Base-by-base conservation (phyloP, 2,797 vertebrate genomes). In the Sebastiscus tertius region DNA sequence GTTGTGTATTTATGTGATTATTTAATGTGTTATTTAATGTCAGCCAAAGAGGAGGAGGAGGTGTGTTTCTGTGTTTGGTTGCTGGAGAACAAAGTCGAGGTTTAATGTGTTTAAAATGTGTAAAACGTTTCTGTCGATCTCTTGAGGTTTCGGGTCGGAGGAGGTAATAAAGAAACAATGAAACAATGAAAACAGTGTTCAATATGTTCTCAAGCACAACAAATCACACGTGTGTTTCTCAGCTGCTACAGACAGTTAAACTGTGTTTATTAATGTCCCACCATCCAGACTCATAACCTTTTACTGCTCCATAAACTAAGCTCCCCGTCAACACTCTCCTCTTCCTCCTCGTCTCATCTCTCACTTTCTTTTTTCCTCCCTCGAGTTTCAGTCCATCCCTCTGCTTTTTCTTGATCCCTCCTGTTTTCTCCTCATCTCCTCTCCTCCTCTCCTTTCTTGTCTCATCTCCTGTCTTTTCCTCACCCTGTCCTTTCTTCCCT, bases 21-120 rank as follows among this genome's bases (percentile, higher is more conserved):
- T 91, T 92, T 85, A 85, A 87, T 68, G 81, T 88, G 31, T 12
- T 85, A 84, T 87, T 89, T 88, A 85, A 89, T 27, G 31, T 27
- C 74, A 63, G 79, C 82, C 82, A 80, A 78, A 85, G 60, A 76
- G 20, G 60, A 65, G 1, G 64, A 14, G 12, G 24, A 27, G 1
- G 52, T 13, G 61, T 72, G 59, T 60, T 49, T 61, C 10, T 76
- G 58, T 60, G 61, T 65, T 42, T 55, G 65, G 67, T 42, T 78
- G 68, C 72, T 36, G 59, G 16, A 75, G 74, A 85, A 86, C 71
- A 77, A 81, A 61, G 59, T 73, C 1, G 1, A 67, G 34, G 33
- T 71, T 74, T 42, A 60, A 64, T n/a, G 12, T 68, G 63, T 69
- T 39, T 39, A 31, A 58, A 36, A 76, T 61, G 29, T 79, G 14